Evolutionary conservation across 2,113 vertebrate genomes (phyloP).

Genomic region (Phoxinus phoxinus): DNA sequence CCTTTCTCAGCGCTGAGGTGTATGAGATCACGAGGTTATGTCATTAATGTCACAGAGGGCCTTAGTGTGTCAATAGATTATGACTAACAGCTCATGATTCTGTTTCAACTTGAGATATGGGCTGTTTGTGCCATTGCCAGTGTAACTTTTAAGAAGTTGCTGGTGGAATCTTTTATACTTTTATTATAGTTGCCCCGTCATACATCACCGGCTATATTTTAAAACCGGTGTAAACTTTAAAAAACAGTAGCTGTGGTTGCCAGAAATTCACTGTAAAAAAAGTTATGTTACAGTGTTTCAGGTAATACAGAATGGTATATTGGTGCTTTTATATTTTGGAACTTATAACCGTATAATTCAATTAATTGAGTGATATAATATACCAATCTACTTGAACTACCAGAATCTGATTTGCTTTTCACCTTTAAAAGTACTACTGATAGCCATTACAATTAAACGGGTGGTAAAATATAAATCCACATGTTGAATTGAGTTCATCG

Average conservation of each 20-base stretch:
- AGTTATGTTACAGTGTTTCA: neutral
- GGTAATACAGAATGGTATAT: neutral
- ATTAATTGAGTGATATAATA: neutral
- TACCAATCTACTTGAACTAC: neutral
- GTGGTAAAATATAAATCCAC: neutral
- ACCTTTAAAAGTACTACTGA: neutral
- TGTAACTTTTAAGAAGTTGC: neutral
- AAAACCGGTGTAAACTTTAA: neutral
- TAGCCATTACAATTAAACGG: neutral
- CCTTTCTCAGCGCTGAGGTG: neutral
- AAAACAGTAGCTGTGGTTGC: neutral
- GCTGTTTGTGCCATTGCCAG: neutral
- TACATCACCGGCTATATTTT: too few relatives aligned
- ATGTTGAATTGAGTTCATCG: neutral
- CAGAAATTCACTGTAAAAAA: neutral
- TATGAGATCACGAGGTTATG: slow-evolving; percentile 28
- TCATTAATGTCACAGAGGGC: neutral
- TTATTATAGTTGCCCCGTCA: neutral
- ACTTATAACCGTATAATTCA: neutral
- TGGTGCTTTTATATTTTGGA: neutral
- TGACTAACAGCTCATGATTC: neutral
- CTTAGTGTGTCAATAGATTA: neutral
- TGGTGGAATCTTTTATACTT: neutral
- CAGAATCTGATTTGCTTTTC: neutral
- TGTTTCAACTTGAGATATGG: neutral